A percentile compares a stretch with the other conserved stretches of the same genome.
These are phyloP conservation scores for Cydia amplana DNA, from an alignment of 1,140 invertebrate genomes.

Conservation along the genomic window DNA sequence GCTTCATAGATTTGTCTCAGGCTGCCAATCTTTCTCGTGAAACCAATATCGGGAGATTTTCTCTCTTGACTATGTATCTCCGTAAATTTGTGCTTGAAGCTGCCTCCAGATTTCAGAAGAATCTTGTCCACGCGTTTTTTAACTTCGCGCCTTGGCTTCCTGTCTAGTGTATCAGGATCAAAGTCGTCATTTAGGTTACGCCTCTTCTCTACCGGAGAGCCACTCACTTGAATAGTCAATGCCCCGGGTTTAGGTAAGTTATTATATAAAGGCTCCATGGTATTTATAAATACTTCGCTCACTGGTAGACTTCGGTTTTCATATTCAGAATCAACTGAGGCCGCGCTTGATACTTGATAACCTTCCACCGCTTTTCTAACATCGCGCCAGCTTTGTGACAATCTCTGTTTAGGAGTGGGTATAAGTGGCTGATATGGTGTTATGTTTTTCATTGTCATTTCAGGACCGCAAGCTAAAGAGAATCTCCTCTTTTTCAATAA, in stretches of 20 bases:
- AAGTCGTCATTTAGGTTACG: slow-evolving; percentile 81
- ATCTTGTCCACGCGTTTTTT: slow-evolving; percentile 80
- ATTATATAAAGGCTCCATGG: slow-evolving; percentile 77
- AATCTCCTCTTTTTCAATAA: slow-evolving; percentile 65
- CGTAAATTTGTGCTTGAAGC: slow-evolving; percentile 80
- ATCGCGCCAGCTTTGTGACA: slow-evolving; percentile 69
- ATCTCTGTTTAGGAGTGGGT: slow-evolving; percentile 46
- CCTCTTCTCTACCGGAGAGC: slow-evolving; percentile 79
- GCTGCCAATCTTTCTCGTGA: slow-evolving; percentile 81
- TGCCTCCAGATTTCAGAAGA: slow-evolving; percentile 80
- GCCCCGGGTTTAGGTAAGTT: slow-evolving; percentile 82
- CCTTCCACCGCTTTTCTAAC: slow-evolving; percentile 56
- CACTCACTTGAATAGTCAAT: slow-evolving; percentile 86
- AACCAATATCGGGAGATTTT: slow-evolving; percentile 53
- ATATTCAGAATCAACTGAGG: slow-evolving; percentile 30
- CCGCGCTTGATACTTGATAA: slow-evolving; percentile 23
- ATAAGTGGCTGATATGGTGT: slow-evolving; percentile 41
- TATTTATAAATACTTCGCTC: slow-evolving; percentile 64
- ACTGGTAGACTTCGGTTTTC: slow-evolving; percentile 35
- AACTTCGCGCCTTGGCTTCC: slow-evolving; percentile 81
- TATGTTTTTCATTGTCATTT: slow-evolving; percentile 49
- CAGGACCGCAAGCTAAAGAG: slow-evolving; percentile 65
- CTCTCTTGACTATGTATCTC: slow-evolving; percentile 44
- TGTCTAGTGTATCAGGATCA: slow-evolving; percentile 90
- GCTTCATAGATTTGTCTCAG: slow-evolving; percentile 89